Evolutionary conservation across 1,140 invertebrate genomes (phyloP), one percentile per base, ranked within the genome.

Genomic region (Sycobia sp.): DNA sequence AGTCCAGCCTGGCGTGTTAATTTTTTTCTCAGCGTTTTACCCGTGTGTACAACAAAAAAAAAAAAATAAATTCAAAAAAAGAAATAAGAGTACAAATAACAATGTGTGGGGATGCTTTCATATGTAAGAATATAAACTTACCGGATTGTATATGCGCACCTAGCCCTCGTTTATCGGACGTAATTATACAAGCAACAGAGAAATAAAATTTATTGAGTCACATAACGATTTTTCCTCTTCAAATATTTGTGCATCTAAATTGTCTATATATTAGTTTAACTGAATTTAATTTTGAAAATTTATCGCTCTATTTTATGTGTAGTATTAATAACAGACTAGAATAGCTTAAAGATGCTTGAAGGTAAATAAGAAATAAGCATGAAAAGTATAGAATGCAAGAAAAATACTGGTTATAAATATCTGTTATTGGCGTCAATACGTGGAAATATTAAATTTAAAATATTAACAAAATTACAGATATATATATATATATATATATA

Each of bases 101-200:
- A 62, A 55, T 25, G 16, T 47, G 36, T 34, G 14, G 61, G 66
- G 59, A 73, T 69, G 68, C 63, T 66, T 51, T 70, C 62, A 69
- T 69, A 68, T 69, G 69, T 69, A 69, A 72, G 60, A 74, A 73
- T 69, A 69, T 70, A 49, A 69, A 78, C 76, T 78, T 78, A 77
- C 76, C 76, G 60, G 71, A 67, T 43, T 56, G 71, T 72, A 76
- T 66, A n/a, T n/a, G n/a, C n/a, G 69, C 55, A 75, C 72, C 67
- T 72, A 76, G 74, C 73, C 74, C 76, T 77, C 76, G 71, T 74
- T 73, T 71, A 75, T 72, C 65, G 71, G 72, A 71, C 69, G 76
- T 76, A 72, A 76, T 76, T 76, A n/a, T n/a, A 65, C 49, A 73
- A 77, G 74, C 67, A 75, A 70, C 69, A 78, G 73, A 77, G 74